Base-by-base conservation (phyloP, 2,113 vertebrate genomes). In the Jaculus jaculus region DNA sequence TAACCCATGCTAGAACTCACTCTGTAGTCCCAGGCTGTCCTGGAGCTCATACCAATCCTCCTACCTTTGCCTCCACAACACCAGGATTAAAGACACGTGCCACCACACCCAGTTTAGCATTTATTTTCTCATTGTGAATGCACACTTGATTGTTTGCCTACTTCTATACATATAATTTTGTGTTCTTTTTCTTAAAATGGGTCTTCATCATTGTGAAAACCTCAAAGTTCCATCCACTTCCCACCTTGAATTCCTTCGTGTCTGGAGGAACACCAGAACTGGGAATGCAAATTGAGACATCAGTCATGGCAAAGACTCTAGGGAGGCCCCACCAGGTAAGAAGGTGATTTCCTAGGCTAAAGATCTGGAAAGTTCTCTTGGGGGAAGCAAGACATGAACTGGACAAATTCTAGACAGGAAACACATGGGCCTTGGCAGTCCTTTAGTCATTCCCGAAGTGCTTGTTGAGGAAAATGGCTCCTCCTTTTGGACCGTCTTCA, bases 81-180 rank as follows among this genome's bases (percentile, higher is more conserved):
- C 42, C 8, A 8, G n/a, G 42, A 47, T 47, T 47, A 47, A 47
- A 47, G 42, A n/a, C 42, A 47, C 8, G 42, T 47, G 5, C 60
- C 60, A 61, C 20, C 60, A 18, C 20, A 12, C 60, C 60, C 15
- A 61, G 60, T 12, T 18, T 21, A 8, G 18, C 8, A 65, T 26
- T 65, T 89, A n/a, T 87, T 89, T 81, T 89, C 37, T 86, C 58
- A 84, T 78, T 90, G 47, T 58, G 75, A 66, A 89, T 86, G 93
- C 68, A 23, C 34, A 77, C 30, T 28, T 82, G 51, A 75, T 17
- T 82, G 51, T 80, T 17, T 75, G n/a, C 12, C 20, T 72, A 61
- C 74, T 65, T 85, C 69, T 83, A 12, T 87, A 87, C 73, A 39
- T 32, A 30, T 23, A 54, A 32, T 77, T 91, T 71, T 88, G 26